Conservation (phyloP, 23 tunicate species). For the Phallusia fumigata region DNA sequence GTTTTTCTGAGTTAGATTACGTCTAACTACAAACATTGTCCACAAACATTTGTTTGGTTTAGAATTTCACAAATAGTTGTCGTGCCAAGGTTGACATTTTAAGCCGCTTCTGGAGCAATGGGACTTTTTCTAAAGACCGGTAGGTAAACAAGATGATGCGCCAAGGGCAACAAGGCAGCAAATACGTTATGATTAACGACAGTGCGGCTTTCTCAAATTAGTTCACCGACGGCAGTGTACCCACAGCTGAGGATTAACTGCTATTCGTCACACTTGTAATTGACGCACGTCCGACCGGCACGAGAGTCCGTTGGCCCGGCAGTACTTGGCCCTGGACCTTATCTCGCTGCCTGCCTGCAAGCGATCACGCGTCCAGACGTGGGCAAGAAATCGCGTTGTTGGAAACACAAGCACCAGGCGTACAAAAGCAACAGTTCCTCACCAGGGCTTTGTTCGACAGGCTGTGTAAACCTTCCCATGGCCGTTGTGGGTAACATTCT, state of each 20-base stretch:
- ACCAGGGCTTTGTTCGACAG: slow-evolving; percentile 11
- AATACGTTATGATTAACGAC: slow-evolving; percentile 9
- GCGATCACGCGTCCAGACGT: background rate
- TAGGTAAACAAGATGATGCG: background rate
- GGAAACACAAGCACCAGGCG: no score
- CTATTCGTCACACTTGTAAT: slow-evolving; percentile 9
- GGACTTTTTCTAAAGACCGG: background rate
- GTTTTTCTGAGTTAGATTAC: no score
- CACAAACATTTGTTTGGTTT: no score
- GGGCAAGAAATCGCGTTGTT: no score
- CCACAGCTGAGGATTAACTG: slow-evolving; percentile 7
- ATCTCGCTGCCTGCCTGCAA: slow-evolving; percentile 4
- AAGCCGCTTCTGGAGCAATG: no score
- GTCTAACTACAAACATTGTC: no score
- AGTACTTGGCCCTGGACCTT: background rate
- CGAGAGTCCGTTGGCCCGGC: background rate
- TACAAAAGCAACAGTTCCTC: no score
- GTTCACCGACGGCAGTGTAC: background rate
- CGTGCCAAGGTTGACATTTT: no score
- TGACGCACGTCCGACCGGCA: background rate
- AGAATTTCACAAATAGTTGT: no score
- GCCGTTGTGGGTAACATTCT: slow-evolving; percentile 81
- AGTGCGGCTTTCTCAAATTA: slow-evolving; percentile 7
- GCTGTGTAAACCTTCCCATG: slow-evolving; percentile 84
- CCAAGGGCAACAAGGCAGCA: background rate